Evolutionary conservation across 2,888 invertebrate genomes (phyloP).

Genomic region (Cephus rjabovi): DNA sequence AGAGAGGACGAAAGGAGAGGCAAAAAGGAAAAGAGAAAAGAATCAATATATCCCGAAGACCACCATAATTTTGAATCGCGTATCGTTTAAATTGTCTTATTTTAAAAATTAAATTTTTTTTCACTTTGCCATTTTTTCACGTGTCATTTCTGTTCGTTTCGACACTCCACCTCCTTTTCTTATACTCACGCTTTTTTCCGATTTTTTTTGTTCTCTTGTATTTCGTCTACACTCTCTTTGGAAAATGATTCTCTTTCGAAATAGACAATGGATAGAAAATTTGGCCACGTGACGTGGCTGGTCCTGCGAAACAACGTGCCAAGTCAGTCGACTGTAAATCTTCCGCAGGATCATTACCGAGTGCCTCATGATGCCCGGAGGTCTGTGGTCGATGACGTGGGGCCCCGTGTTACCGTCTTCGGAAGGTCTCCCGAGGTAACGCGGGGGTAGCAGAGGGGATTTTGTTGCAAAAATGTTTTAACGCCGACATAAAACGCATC

Average conservation of each 20-base stretch:
- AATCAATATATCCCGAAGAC: no score
- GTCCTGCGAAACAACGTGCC: neutral
- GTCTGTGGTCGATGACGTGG: neutral
- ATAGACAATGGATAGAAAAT: constrained; percentile 35
- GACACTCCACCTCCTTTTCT: neutral
- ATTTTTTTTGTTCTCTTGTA: constrained; percentile 7
- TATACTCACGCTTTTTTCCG: constrained; percentile 9
- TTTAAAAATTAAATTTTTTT: no score
- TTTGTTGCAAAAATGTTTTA: constrained; percentile 9
- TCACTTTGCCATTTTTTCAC: neutral
- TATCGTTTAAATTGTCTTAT: neutral
- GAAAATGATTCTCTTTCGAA: constrained; percentile 31
- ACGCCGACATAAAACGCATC: constrained; percentile 40
- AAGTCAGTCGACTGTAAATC: constrained; percentile 33
- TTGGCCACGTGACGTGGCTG: constrained; percentile 34
- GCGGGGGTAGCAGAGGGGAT: neutral
- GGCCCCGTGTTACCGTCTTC: neutral
- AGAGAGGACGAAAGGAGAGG: neutral
- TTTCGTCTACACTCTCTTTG: neutral
- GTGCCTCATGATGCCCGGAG: neutral
- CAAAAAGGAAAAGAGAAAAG: no score
- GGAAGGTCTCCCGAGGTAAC: neutral
- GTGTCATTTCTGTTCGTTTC: constrained; percentile 10
- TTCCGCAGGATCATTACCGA: constrained; percentile 23
- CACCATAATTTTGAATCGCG: constrained; percentile 15